Percentiles rank a stretch among this genome's conserved stretches.
Evolutionary conservation across 2,113 vertebrate species (phyloP).

Genomic region (Xenopus borealis): DNA sequence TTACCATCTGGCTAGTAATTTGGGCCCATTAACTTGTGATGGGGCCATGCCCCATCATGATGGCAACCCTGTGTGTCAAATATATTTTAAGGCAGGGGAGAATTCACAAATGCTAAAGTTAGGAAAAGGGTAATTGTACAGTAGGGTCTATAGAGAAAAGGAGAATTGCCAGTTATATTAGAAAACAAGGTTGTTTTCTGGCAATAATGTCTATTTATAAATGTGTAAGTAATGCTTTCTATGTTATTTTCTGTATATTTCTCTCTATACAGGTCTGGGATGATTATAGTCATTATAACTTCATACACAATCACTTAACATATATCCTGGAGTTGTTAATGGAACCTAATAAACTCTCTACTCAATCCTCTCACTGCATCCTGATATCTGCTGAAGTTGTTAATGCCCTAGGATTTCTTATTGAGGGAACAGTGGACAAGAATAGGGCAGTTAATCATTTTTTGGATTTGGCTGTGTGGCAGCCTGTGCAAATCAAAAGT

Average conservation of each 20-base stretch:
- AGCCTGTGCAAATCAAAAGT: slow-evolving; percentile 64
- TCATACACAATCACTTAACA: slow-evolving; percentile 77
- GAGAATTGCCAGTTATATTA: too few relatives aligned
- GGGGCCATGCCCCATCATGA: too few relatives aligned
- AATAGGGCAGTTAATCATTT: slow-evolving; percentile 66
- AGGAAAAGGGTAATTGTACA: too few relatives aligned
- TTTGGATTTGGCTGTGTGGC: slow-evolving; percentile 77
- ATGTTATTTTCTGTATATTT: background rate
- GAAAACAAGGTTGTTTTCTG: too few relatives aligned
- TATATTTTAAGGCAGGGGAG: too few relatives aligned
- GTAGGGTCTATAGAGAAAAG: too few relatives aligned
- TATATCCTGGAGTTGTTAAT: slow-evolving; percentile 84
- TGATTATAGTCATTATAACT: slow-evolving; percentile 82
- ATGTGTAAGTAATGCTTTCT: background rate
- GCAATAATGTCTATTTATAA: too few relatives aligned
- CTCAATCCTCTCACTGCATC: slow-evolving; percentile 65
- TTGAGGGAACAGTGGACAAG: slow-evolving; percentile 75
- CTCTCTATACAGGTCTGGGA: slow-evolving; percentile 82
- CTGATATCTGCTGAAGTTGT: slow-evolving; percentile 75
- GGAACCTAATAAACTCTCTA: slow-evolving; percentile 79
- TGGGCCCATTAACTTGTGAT: too few relatives aligned
- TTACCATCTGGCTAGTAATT: too few relatives aligned
- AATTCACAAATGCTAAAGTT: too few relatives aligned
- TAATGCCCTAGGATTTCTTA: slow-evolving; percentile 76
- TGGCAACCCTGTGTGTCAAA: too few relatives aligned